phyloP scores from a whole-genome alignment of 2,888 invertebrate species.

The Crematogaster levior region DNA sequence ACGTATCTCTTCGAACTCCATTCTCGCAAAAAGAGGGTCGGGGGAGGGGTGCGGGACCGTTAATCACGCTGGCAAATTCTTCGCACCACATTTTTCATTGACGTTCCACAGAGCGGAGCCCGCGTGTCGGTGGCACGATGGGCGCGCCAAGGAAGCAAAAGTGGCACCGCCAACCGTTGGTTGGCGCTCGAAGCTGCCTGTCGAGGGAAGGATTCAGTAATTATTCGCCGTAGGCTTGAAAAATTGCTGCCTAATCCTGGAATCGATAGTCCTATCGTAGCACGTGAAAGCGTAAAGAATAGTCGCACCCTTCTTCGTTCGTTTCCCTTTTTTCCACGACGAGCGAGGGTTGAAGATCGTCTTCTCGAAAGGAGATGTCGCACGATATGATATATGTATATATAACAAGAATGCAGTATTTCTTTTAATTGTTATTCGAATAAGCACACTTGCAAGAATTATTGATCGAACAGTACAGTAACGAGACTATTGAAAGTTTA shows the following conservation, averaged over 20 bases:
- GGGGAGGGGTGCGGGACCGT: slow-evolving; percentile 51
- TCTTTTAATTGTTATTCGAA: slow-evolving; percentile 9
- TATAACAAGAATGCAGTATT: not conserved
- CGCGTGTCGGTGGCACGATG: slow-evolving; percentile 62
- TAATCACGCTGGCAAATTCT: slow-evolving; percentile 67
- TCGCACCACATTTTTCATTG: slow-evolving; percentile 67
- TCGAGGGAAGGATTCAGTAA: slow-evolving; percentile 78
- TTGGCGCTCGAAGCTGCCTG: slow-evolving; percentile 61
- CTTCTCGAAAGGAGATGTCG: slow-evolving; percentile 4
- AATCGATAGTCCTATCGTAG: slow-evolving; percentile 79
- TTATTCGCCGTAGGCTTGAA: slow-evolving; percentile 84
- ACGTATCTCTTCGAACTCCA: slow-evolving; percentile 37
- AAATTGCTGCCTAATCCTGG: slow-evolving; percentile 84
- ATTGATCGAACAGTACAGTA: not conserved
- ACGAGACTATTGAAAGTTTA: not conserved
- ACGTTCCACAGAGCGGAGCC: slow-evolving; percentile 68
- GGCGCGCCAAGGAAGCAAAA: slow-evolving; percentile 45
- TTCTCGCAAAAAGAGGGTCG: slow-evolving; percentile 21
- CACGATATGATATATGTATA: slow-evolving; percentile 1
- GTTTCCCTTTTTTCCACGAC: slow-evolving; percentile 61
- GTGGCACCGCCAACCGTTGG: slow-evolving; percentile 59
- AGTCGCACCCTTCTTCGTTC: slow-evolving; percentile 59
- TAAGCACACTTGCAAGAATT: not conserved
- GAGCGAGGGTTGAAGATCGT: slow-evolving; percentile 53
- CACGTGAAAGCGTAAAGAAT: slow-evolving; percentile 72